Conservation (phyloP, 2,113 vertebrate species). For the Sigmodon hispidus region DNA sequence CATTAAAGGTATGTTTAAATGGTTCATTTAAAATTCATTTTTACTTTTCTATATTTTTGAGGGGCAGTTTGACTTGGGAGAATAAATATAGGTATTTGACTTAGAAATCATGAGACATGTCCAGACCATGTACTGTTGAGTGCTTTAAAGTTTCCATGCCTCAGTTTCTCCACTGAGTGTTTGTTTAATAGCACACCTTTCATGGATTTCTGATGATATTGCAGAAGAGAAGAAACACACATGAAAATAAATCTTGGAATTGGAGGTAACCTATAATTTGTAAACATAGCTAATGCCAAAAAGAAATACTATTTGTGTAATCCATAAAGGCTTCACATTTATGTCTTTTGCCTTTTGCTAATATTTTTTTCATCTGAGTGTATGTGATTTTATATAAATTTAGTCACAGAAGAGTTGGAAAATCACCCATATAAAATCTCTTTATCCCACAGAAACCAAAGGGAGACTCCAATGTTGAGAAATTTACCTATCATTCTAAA, state of each 20-base stretch:
- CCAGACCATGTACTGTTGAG: not conserved
- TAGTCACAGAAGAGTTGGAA: not conserved
- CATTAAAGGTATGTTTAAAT: not conserved
- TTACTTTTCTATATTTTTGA: not conserved
- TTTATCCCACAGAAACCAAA: not conserved
- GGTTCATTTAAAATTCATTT: slow-evolving; percentile 1
- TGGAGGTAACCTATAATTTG: not conserved
- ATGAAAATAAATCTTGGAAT: not conserved
- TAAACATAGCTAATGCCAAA: not conserved
- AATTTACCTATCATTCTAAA: not conserved
- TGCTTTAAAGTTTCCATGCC: not conserved
- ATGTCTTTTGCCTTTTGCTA: not conserved
- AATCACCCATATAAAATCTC: not conserved
- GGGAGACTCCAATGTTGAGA: not conserved
- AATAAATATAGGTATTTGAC: not conserved
- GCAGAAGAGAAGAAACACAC: not conserved
- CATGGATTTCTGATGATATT: not conserved
- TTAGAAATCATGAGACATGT: not conserved
- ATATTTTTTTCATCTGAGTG: not conserved
- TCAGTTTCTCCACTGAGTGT: not conserved
- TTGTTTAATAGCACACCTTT: not conserved
- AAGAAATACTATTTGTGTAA: not conserved
- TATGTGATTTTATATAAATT: not conserved
- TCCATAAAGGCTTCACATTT: not conserved
- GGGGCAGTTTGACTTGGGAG: not conserved